Percentiles rank a stretch among this genome's conserved stretches.
Conservation (phyloP, 2,888 invertebrate genomes). For the Maniola hyperantus region DNA sequence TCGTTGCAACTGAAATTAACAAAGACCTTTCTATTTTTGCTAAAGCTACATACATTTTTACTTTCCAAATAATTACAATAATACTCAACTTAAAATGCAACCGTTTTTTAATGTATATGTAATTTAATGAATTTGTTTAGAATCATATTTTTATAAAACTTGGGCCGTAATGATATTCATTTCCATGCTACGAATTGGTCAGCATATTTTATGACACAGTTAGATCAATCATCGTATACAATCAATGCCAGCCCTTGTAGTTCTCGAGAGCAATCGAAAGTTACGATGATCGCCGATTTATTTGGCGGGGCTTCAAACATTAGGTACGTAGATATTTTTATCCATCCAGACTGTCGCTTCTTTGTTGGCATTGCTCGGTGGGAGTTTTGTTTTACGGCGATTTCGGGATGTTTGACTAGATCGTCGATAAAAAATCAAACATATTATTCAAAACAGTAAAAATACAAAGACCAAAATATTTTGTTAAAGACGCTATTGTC, state of each 20-base stretch:
- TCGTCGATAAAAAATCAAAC: conserved; percentile 1
- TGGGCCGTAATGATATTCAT: background rate
- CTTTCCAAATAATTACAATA: background rate
- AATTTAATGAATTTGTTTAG: background rate
- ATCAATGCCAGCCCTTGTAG: conserved; percentile 49
- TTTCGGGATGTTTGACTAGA: conserved; percentile 29
- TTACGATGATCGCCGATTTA: conserved; percentile 50
- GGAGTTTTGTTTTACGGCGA: conserved; percentile 43
- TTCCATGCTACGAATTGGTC: background rate
- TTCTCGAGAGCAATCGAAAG: conserved; percentile 50
- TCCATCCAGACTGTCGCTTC: conserved; percentile 46
- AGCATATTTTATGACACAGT: conserved; percentile 19
- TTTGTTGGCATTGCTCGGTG: conserved; percentile 47
- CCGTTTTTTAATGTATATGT: too few species aligned
- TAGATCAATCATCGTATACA: conserved; percentile 35
- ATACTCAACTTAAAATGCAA: too few species aligned
- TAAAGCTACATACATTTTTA: background rate
- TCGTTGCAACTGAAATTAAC: conserved; percentile 34
- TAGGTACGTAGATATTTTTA: conserved; percentile 62
- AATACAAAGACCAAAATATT: background rate
- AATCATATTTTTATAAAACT: background rate
- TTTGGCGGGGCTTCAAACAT: conserved; percentile 72
- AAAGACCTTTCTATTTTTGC: conserved; percentile 16
- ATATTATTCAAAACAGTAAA: background rate
- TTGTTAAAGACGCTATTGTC: too few species aligned